These are phyloP conservation scores for Drosophila eohydei DNA, from an alignment of 2,888 invertebrate genomes.

Conservation along the genomic window DNA sequence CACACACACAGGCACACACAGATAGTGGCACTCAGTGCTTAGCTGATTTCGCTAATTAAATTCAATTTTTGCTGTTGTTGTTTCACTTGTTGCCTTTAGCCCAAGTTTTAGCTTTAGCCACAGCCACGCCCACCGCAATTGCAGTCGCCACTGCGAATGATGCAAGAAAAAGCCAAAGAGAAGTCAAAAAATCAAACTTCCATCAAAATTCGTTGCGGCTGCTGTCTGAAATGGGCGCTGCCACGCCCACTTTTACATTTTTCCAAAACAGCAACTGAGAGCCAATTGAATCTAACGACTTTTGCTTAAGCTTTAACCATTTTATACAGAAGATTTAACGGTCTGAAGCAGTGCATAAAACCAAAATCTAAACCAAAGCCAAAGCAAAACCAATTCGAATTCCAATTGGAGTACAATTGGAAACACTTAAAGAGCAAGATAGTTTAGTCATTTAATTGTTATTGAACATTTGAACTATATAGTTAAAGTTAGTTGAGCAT, in stretches of 20 bases:
- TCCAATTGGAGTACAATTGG: neutral
- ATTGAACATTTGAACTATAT: no score
- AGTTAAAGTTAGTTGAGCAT: no score
- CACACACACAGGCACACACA: slow-evolving; percentile 7
- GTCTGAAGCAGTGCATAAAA: neutral
- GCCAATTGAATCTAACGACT: neutral
- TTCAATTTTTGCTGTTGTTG: slow-evolving; percentile 38
- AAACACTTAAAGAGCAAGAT: neutral
- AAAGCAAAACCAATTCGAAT: neutral
- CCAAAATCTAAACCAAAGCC: no score
- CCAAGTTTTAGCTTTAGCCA: slow-evolving; percentile 7
- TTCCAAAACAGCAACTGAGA: neutral
- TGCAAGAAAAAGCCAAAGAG: slow-evolving; percentile 22
- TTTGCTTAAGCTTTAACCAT: neutral
- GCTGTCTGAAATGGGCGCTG: slow-evolving; percentile 19
- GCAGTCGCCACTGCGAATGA: slow-evolving; percentile 35
- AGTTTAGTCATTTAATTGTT: no score
- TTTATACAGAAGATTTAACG: neutral
- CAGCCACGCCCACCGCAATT: slow-evolving; percentile 33
- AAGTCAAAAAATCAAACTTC: neutral
- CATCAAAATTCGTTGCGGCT: slow-evolving; percentile 5
- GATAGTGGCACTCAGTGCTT: slow-evolving; percentile 13
- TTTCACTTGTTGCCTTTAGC: slow-evolving; percentile 58
- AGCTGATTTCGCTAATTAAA: slow-evolving; percentile 57
- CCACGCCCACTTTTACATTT: slow-evolving; percentile 26